phyloP scores from a whole-genome alignment of 2,888 invertebrate species.

The Drosophila rubida region DNA sequence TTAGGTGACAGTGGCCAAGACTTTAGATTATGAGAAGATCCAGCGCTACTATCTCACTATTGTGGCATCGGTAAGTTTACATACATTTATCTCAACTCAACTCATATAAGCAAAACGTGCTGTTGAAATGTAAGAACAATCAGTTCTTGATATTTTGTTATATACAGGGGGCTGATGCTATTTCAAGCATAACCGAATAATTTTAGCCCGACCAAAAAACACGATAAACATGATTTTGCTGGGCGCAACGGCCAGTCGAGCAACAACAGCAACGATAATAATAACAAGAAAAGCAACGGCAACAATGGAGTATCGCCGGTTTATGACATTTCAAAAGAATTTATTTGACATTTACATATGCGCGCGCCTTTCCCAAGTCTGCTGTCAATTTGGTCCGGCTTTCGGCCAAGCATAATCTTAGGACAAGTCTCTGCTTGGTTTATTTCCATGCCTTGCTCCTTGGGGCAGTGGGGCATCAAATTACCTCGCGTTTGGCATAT shows the following conservation, averaged over 20 bases:
- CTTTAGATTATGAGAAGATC: constrained; percentile 94
- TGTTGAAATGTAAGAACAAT: background rate
- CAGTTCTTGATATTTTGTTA: background rate
- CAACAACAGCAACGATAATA: constrained; percentile 3
- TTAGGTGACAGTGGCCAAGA: constrained; percentile 92
- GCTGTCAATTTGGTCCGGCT: constrained; percentile 31
- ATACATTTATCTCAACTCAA: background rate
- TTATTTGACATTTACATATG: constrained; percentile 55
- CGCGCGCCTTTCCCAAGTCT: constrained; percentile 17
- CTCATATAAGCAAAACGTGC: background rate
- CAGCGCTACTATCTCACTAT: constrained; percentile 95
- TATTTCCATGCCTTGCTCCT: constrained; percentile 24
- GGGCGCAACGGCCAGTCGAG: constrained; percentile 4
- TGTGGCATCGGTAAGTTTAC: constrained; percentile 92
- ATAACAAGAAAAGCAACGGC: constrained; percentile 5
- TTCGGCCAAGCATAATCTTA: background rate
- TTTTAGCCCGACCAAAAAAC: constrained; percentile 1
- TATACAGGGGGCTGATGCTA: background rate
- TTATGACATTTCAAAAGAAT: constrained; percentile 59
- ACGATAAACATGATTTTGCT: constrained; percentile 16
- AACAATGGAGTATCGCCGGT: constrained; percentile 40
- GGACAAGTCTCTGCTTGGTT: constrained; percentile 10
- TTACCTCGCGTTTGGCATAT: constrained; percentile 45
- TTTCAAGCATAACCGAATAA: constrained; percentile 7
- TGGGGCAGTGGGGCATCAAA: constrained; percentile 30